Conservation (phyloP, 1,140 invertebrate species). For the Neodiprion pinetum region DNA sequence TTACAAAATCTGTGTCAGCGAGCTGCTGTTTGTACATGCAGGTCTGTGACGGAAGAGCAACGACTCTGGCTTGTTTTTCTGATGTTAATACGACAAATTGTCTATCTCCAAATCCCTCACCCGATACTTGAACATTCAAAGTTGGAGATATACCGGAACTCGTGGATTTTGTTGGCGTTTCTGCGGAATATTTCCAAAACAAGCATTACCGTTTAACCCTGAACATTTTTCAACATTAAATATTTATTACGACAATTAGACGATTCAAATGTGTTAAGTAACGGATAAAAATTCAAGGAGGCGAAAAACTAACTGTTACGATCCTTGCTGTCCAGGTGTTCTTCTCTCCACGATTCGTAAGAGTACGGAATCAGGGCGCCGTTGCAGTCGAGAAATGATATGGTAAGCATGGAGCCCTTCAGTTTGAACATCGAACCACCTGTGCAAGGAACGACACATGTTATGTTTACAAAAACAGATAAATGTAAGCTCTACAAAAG, state of each 20-base stretch:
- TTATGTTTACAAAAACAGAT: not conserved
- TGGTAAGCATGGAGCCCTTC: constrained; percentile 90
- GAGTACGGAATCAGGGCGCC: constrained; percentile 85
- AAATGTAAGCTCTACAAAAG: not conserved
- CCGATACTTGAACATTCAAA: constrained; percentile 58
- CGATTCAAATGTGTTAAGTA: not conserved
- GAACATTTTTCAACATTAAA: constrained; percentile 9
- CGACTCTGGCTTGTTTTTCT: constrained; percentile 94
- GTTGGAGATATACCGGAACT: constrained; percentile 79
- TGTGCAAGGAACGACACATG: constrained; percentile 48
- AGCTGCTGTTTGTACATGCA: constrained; percentile 87
- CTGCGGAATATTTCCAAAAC: constrained; percentile 38
- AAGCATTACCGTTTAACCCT: constrained; percentile 1
- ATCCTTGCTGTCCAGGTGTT: constrained; percentile 70
- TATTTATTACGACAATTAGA: not conserved
- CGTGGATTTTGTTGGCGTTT: constrained; percentile 51
- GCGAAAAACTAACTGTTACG: constrained; percentile 66
- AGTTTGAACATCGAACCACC: constrained; percentile 93
- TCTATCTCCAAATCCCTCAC: constrained; percentile 73
- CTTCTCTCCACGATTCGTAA: constrained; percentile 88
- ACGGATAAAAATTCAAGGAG: constrained; percentile 32
- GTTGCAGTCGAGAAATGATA: constrained; percentile 95
- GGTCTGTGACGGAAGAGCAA: constrained; percentile 93
- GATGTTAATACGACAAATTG: constrained; percentile 94
- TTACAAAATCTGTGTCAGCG: constrained; percentile 88